Evolutionary conservation across 37 sponge, comb jelly and placozoan species (phyloP), one percentile per base, ranked within the genome.

Genomic region (Beroe forskalii): DNA sequence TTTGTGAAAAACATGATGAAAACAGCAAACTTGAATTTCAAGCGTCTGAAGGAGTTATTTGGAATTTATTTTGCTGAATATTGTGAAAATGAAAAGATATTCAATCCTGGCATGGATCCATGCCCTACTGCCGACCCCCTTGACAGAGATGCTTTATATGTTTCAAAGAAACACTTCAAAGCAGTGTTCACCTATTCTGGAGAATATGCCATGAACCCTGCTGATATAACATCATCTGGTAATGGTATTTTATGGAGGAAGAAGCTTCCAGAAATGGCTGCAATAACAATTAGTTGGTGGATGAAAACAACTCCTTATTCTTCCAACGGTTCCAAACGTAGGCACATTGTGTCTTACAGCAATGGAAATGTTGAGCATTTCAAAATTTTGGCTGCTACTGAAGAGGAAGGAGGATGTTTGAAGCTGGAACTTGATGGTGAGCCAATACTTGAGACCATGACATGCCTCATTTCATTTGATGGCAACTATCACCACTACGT

Each of bases 401-500:
- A 43, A 24, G 40, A 35, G 1, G 24, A 80, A 48, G 86, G 86
- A 23, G 55, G 86, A 22, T 80, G 86, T 44, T 23, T 80, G 30
- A 38, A 32, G 20, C 24, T 80, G n/a, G 40, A 80, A 42, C 24
- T 80, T 25, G 86, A 80, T 80, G 86, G 55, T 6, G 25, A 41
- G 28, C 24, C 55, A 20, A 1, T 44, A 6, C 33, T 69, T 28
- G 48, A 23, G 1, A 38, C 30, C 17, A 25, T 23, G 24, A 23
- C 12, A 23, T 80, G 86, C 30, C 30, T 44, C 12, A 22, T 80
- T 2, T 48, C 86, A n/a, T 80, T 41, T 42, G 86, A 80, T 30
- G 40, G 40, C 31, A 80, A 80, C 86, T 80, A 80, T 24, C 86
- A 80, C 40, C 86, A 80, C 86, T 80, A 80, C 22, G 86, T 80